Evolutionary conservation across 92 coral and sea anemone species (phyloP).

Genomic region (Zoanthus gigantus): DNA sequence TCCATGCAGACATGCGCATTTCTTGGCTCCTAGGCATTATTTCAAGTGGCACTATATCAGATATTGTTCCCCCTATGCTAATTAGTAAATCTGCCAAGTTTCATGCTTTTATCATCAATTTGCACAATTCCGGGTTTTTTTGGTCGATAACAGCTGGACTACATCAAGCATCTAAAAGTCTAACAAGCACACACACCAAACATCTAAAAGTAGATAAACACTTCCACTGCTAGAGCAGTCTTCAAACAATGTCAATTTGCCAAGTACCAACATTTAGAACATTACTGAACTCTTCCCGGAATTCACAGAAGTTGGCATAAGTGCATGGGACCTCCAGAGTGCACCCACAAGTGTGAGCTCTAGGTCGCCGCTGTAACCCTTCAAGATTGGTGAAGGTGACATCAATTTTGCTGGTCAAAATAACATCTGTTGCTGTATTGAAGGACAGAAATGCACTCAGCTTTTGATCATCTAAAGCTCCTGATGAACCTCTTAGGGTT

Average conservation of each 20-base stretch:
- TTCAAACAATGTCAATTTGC: constrained; percentile 36
- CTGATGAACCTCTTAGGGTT: constrained; percentile 43
- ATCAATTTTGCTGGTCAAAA: constrained; percentile 32
- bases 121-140: too few species aligned
- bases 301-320: constrained; percentile 33
- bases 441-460: constrained; percentile 49
- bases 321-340: constrained; percentile 19
- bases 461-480: constrained; percentile 48
- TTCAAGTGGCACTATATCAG: too few species aligned
- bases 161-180: constrained; percentile 15
- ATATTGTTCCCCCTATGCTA: too few species aligned
- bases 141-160: neutral
- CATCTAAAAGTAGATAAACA: constrained; percentile 29
- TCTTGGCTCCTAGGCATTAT: too few species aligned
- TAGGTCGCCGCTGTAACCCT: constrained; percentile 37
- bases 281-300: constrained; percentile 19
- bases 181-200: constrained; percentile 28
- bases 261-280: constrained; percentile 36
- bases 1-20: neutral
- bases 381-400: constrained; percentile 26
- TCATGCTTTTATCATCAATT: too few species aligned
- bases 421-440: constrained; percentile 42
- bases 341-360: constrained; percentile 34
- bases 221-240: constrained; percentile 32
- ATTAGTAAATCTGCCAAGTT: neutral